Conservation (phyloP, 1,140 invertebrate species). For the Myzus persicae region DNA sequence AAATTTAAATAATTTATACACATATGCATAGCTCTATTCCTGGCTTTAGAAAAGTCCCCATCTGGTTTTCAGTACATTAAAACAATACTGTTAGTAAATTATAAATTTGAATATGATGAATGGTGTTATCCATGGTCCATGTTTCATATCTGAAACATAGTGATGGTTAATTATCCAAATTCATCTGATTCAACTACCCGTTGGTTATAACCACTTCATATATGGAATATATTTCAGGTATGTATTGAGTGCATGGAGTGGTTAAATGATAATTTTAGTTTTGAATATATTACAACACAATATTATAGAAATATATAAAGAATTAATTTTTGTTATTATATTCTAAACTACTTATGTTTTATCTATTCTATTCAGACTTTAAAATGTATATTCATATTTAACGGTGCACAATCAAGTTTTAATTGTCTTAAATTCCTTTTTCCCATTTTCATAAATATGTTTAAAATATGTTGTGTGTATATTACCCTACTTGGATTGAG, state of each 20-base stretch:
- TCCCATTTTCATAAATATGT: not conserved
- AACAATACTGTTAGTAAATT: slow-evolving; percentile 20
- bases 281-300: not conserved
- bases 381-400: not conserved
- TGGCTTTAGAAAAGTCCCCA: not conserved
- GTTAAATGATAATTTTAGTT: not conserved
- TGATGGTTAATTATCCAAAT: slow-evolving; percentile 20
- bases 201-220: slow-evolving; percentile 26
- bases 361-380: not conserved
- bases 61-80: slow-evolving; percentile 5
- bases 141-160: slow-evolving; percentile 24
- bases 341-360: not conserved
- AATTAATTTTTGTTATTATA: not conserved
- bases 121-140: not conserved
- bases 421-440: not conserved
- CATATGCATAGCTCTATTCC: slow-evolving; percentile 1
- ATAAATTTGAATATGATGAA: slow-evolving; percentile 27
- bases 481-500: not conserved
- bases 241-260: slow-evolving; percentile 17
- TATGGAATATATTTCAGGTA: slow-evolving; percentile 17
- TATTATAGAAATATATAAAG: not conserved
- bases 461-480: not conserved
- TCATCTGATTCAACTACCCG: not conserved
- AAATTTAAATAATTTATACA: not conserved
- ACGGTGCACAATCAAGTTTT: not conserved